These are phyloP conservation scores for Orchesella flavescens DNA, from an alignment of 2,888 invertebrate species.

Conservation along the genomic window DNA sequence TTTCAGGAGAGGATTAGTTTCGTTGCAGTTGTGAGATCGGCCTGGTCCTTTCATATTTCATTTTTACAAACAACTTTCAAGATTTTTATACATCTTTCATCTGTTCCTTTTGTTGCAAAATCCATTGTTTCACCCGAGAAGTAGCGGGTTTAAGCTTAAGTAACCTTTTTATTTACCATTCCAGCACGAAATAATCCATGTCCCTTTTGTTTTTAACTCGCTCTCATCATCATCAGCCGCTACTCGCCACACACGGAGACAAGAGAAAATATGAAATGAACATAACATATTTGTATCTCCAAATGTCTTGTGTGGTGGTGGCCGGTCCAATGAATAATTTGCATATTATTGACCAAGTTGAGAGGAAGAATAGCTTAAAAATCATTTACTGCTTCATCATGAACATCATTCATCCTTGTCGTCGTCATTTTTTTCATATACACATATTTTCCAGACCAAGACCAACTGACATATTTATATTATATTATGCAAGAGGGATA, in stretches of 20 bases:
- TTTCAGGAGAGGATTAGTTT: conserved; percentile 16
- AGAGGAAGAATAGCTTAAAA: conserved; percentile 12
- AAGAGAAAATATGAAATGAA: conserved; percentile 1
- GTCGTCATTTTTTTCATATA: too few species aligned
- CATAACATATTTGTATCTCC: not conserved
- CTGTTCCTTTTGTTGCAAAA: not conserved
- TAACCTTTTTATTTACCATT: conserved; percentile 6
- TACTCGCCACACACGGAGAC: conserved; percentile 46
- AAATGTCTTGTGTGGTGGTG: conserved; percentile 15
- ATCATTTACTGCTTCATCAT: conserved; percentile 2
- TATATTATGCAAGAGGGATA: not conserved
- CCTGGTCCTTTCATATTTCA: conserved; percentile 1
- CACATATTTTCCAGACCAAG: not conserved
- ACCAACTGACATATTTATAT: not conserved
- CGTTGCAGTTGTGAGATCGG: not conserved
- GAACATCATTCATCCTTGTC: not conserved
- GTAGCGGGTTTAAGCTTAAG: not conserved
- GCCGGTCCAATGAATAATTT: conserved; percentile 46
- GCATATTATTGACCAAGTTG: conserved; percentile 26
- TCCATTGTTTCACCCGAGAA: conserved; percentile 24
- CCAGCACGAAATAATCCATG: not conserved
- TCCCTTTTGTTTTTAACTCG: conserved; percentile 1
- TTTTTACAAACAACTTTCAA: conserved; percentile 40
- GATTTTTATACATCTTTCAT: conserved; percentile 17
- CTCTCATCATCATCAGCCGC: not conserved